phyloP scores from a whole-genome alignment of 2,113 vertebrate genomes.

The Psittacula cyanocephala region DNA sequence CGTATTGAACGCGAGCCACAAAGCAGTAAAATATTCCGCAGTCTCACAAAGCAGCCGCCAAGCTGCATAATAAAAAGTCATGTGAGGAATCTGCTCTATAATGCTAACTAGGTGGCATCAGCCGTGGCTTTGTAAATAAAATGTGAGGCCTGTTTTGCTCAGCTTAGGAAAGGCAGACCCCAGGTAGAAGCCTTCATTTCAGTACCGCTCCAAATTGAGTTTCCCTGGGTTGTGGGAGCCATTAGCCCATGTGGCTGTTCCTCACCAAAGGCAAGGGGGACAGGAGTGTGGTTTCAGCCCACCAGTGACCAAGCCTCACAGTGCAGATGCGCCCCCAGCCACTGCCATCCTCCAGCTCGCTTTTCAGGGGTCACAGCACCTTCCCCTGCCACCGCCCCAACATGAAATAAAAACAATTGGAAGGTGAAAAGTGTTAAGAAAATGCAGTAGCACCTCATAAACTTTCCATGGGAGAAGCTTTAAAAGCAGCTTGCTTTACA shows the following conservation, averaged over 20 bases:
- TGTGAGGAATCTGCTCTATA: background rate
- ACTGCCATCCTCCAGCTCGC: background rate
- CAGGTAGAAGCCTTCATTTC: background rate
- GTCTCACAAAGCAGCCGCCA: constrained; percentile 38
- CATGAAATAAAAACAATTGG: background rate
- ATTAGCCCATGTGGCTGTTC: rapidly evolving
- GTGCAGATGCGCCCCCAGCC: background rate
- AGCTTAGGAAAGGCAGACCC: background rate
- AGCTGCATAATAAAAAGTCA: constrained; percentile 18
- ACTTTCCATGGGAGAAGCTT: background rate
- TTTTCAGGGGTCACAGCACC: background rate
- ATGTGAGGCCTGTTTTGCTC: rapidly evolving
- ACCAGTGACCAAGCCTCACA: background rate
- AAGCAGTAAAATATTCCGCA: constrained; percentile 49
- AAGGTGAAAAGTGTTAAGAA: background rate
- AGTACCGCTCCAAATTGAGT: rapidly evolving
- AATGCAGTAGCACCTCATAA: background rate
- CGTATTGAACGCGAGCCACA: background rate
- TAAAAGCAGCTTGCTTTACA: constrained; percentile 8
- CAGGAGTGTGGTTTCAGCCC: background rate
- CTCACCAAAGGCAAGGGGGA: rapidly evolving
- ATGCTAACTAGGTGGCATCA: constrained; percentile 30
- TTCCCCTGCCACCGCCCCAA: background rate
- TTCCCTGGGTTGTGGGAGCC: background rate
- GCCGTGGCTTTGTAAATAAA: background rate